Conservation (phyloP, 2,113 vertebrate genomes). For the Macquaria australasica region DNA sequence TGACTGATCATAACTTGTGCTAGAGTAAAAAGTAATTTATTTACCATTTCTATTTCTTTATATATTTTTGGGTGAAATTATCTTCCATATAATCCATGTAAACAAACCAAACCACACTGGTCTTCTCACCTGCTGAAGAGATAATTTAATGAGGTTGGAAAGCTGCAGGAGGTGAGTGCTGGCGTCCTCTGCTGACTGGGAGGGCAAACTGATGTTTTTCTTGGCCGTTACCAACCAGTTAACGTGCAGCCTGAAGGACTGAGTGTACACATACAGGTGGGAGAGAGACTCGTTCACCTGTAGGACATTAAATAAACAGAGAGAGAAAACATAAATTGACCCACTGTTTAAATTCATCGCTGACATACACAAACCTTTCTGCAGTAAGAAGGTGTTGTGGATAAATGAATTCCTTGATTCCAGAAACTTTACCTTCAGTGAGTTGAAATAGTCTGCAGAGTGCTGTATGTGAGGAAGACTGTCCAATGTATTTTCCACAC, state of each 20-base stretch:
- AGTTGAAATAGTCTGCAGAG: not conserved
- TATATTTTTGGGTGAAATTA: not conserved
- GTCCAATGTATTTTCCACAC: conserved; percentile 4
- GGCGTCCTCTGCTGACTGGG: conserved; percentile 32
- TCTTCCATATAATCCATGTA: not conserved
- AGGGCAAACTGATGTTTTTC: conserved; percentile 53
- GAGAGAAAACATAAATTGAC: not conserved
- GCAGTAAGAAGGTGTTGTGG: not conserved
- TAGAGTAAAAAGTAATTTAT: not conserved
- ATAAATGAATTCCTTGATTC: fast-evolving
- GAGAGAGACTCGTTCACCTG: conserved; percentile 72
- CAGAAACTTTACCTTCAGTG: conserved; percentile 45
- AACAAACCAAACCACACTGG: not conserved
- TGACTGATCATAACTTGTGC: not conserved
- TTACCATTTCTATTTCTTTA: not conserved
- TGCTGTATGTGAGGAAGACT: conserved; percentile 43
- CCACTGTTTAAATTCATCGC: not conserved
- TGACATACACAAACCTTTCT: not conserved
- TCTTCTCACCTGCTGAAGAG: conserved; percentile 65
- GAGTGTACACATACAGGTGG: conserved; percentile 45
- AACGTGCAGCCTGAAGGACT: conserved; percentile 65
- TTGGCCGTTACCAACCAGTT: conserved; percentile 70
- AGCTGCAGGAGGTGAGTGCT: conserved; percentile 48
- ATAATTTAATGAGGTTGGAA: not conserved
- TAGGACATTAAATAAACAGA: not conserved